Percentiles rank a stretch among this genome's conserved stretches.
phyloP scores from a whole-genome alignment of 2,113 vertebrate genomes.

The Malurus elegans region DNA sequence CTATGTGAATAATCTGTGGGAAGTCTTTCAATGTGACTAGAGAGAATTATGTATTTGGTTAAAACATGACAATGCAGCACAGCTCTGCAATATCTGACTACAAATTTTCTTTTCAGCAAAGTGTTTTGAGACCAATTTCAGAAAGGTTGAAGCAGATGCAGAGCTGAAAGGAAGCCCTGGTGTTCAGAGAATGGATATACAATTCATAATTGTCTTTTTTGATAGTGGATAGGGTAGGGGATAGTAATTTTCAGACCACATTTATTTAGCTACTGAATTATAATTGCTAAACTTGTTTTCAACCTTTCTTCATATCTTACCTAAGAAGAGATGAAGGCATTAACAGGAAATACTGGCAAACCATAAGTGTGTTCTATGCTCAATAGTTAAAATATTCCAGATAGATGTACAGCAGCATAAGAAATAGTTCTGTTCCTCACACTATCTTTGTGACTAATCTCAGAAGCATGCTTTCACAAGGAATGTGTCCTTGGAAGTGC shows the following conservation, averaged over 20 bases:
- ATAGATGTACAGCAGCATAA: not conserved
- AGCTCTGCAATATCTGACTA: not conserved
- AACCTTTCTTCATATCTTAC: not conserved
- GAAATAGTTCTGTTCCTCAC: not conserved
- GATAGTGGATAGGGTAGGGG: not conserved
- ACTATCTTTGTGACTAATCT: not conserved
- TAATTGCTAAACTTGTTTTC: not conserved
- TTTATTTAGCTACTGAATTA: not conserved
- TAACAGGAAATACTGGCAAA: not conserved
- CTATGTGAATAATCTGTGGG: not conserved
- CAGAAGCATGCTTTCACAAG: conserved; percentile 18
- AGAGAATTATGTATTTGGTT: not conserved
- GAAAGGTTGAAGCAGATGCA: not conserved
- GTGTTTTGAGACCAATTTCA: not conserved
- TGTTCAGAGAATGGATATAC: not conserved
- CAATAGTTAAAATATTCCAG: not conserved
- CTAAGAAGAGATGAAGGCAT: not conserved
- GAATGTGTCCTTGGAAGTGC: not conserved
- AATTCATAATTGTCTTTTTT: not conserved
- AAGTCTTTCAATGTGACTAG: not conserved
- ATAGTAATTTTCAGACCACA: not conserved
- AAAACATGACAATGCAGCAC: not conserved
- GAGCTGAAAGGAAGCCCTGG: not conserved
- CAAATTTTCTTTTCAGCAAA: not conserved
- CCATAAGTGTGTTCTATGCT: not conserved